phyloP scores from a whole-genome alignment of 2,797 vertebrate genomes.

The Urocyon cinereoargenteus region DNA sequence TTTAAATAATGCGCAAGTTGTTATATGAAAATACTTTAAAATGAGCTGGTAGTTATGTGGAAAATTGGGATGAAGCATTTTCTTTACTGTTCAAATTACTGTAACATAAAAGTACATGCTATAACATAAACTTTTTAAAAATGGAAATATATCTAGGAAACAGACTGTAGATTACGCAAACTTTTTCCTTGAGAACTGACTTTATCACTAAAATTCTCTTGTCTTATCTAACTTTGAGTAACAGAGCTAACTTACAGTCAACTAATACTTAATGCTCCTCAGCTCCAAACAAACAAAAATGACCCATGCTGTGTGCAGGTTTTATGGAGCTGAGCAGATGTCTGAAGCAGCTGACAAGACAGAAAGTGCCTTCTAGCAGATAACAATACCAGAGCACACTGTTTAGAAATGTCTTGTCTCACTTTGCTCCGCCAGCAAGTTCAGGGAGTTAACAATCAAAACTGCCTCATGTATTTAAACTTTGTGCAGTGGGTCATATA shows the following conservation, averaged over 20 bases:
- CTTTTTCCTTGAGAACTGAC: slow-evolving; percentile 77
- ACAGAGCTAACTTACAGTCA: slow-evolving; percentile 82
- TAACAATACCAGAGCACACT: slow-evolving; percentile 76
- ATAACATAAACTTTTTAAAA: background rate
- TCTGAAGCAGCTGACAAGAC: slow-evolving; percentile 86
- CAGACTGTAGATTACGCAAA: slow-evolving; percentile 8
- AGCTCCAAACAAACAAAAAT: slow-evolving; percentile 77
- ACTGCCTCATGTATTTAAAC: slow-evolving; percentile 89
- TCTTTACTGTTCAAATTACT: background rate
- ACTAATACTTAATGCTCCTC: slow-evolving; percentile 84
- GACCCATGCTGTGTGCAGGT: background rate
- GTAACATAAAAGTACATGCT: background rate
- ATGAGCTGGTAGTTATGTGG: background rate
- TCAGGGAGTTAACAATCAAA: slow-evolving; percentile 89
- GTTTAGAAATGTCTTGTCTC: slow-evolving; percentile 81
- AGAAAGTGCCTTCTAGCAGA: slow-evolving; percentile 78
- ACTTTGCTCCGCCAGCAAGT: slow-evolving; percentile 83
- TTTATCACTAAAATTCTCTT: slow-evolving; percentile 74
- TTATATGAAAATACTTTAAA: slow-evolving; percentile 7
- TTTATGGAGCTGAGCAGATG: slow-evolving; percentile 83
- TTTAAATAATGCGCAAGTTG: background rate
- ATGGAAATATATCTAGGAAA: slow-evolving; percentile 3
- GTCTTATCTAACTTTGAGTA: slow-evolving; percentile 80
- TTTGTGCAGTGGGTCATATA: slow-evolving; percentile 85
- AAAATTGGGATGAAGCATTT: background rate